phyloP scores from a whole-genome alignment of 2,113 vertebrate species.

The Neogale vison region DNA sequence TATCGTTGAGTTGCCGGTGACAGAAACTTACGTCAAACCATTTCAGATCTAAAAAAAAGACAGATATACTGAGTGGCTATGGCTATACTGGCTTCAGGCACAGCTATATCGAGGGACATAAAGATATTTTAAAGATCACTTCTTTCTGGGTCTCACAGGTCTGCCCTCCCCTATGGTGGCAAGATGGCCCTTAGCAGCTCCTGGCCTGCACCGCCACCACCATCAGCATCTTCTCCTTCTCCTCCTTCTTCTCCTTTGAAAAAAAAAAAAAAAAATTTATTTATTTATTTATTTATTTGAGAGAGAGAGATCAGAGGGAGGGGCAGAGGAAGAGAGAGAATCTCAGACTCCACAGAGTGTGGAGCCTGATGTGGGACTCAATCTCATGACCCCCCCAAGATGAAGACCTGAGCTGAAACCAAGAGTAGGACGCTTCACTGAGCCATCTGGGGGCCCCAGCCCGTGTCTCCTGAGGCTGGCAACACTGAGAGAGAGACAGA shows the following conservation, averaged over 20 bases:
- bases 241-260: background rate
- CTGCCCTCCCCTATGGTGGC: background rate
- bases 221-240: no score
- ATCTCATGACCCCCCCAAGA: background rate
- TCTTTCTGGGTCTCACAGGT: background rate
- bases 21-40: background rate
- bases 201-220: no score
- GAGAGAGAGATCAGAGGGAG: background rate
- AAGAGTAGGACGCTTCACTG: background rate
- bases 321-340: background rate
- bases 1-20: background rate
- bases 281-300: background rate
- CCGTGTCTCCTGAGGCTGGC: background rate
- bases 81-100: background rate
- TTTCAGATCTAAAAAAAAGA: background rate
- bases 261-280: background rate
- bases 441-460: background rate
- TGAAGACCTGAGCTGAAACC: background rate
- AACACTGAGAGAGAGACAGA: background rate
- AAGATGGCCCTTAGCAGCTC: background rate
- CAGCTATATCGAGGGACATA: background rate
- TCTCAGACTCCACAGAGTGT: background rate
- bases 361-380: background rate
- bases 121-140: background rate
- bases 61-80: fast-evolving